Percentiles rank a stretch among this genome's conserved stretches.
Conservation (phyloP, 2,797 vertebrate species). For the Falco novaeseelandiae region DNA sequence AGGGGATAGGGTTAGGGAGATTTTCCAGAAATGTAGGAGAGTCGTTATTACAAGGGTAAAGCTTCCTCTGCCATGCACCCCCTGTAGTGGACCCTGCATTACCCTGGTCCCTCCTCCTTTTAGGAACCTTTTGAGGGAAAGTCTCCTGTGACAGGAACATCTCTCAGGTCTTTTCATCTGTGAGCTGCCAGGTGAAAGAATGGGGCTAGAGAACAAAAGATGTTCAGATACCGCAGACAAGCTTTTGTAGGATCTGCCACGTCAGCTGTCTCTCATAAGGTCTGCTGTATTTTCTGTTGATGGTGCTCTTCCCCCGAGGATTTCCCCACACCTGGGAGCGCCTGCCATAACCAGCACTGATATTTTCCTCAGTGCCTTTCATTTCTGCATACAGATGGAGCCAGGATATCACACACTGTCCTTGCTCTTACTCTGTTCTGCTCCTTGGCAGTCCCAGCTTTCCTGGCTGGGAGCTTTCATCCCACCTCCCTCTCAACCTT, state of each 20-base stretch:
- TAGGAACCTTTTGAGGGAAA: conserved; percentile 60
- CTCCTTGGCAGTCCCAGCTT: conserved; percentile 42
- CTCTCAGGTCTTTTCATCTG: conserved; percentile 61
- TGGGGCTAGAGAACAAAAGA: conserved; percentile 65
- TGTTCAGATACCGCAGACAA: conserved; percentile 41
- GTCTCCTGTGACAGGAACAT: conserved; percentile 49
- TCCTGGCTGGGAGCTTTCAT: conserved; percentile 52
- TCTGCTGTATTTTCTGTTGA: conserved; percentile 60
- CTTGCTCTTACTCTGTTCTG: conserved; percentile 55
- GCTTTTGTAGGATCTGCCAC: conserved; percentile 66
- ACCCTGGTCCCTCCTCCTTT: conserved; percentile 41
- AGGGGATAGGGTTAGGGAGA: conserved; percentile 38
- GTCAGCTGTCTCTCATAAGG: conserved; percentile 63
- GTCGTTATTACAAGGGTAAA: conserved; percentile 26
- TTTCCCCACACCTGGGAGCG: conserved; percentile 58
- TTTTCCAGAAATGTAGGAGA: conserved; percentile 10
- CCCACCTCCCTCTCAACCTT: conserved; percentile 24
- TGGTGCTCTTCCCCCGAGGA: conserved; percentile 49
- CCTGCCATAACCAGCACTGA: conserved; percentile 44
- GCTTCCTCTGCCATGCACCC: neutral
- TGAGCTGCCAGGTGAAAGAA: conserved; percentile 69
- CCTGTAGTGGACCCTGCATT: conserved; percentile 4
- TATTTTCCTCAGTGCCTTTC: conserved; percentile 57
- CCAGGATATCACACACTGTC: conserved; percentile 37
- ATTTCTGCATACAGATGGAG: conserved; percentile 59